Evolutionary conservation across 2,797 vertebrate species (phyloP).

Genomic region (Onychomys arenicola): DNA sequence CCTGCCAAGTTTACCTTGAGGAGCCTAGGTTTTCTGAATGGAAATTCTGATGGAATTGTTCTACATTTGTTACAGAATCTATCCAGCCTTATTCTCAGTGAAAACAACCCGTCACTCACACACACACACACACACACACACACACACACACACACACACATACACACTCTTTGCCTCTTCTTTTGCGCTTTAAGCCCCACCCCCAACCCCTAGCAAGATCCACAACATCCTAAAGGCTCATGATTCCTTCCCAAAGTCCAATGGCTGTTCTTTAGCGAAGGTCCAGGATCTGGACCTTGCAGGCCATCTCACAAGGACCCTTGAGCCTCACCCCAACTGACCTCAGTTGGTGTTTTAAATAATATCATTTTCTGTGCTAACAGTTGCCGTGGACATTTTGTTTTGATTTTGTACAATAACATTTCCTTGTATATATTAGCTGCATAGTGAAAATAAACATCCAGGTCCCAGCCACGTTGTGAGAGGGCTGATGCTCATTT

Average conservation of each 20-base stretch:
- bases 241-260: background rate
- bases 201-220: slow-evolving; percentile 11
- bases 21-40: background rate
- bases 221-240: background rate
- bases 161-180: background rate
- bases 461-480: slow-evolving; percentile 55
- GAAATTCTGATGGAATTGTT: slow-evolving; percentile 1
- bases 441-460: slow-evolving; percentile 78
- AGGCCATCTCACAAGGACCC: background rate
- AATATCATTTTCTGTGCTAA: slow-evolving; percentile 69
- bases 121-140: background rate
- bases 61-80: background rate
- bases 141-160: background rate
- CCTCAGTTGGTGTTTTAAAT: slow-evolving; percentile 60
- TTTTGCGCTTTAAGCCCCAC: slow-evolving; percentile 11
- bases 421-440: slow-evolving; percentile 68
- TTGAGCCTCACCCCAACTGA: background rate
- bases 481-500: slow-evolving; percentile 61
- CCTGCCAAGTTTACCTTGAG: slow-evolving; percentile 13
- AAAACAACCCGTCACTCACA: background rate
- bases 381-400: slow-evolving; percentile 60
- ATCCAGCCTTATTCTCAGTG: slow-evolving; percentile 1
- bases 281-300: slow-evolving; percentile 6
- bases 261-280: slow-evolving; percentile 37
- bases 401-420: slow-evolving; percentile 72